These are phyloP conservation scores for Drosophila kuntzei DNA, from an alignment of 2,888 invertebrate genomes.

Conservation along the genomic window DNA sequence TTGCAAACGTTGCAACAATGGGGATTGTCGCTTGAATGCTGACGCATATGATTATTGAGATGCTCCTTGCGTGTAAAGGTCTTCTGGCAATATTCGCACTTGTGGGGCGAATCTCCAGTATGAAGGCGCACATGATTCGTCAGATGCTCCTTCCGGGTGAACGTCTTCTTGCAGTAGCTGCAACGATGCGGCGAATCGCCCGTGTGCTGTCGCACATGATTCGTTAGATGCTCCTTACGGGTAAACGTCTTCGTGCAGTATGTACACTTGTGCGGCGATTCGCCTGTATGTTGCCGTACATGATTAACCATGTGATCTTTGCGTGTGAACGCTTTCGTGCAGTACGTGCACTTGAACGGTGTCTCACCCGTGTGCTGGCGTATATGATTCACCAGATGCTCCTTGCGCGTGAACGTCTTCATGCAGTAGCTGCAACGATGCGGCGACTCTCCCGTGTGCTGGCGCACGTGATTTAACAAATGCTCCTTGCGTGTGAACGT, in stretches of 20 bases:
- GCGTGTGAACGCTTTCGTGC: conserved; percentile 93
- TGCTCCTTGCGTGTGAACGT: conserved; percentile 95
- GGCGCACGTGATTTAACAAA: conserved; percentile 93
- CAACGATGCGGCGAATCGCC: conserved; percentile 90
- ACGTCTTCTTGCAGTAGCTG: conserved; percentile 86
- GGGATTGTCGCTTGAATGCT: conserved; percentile 95
- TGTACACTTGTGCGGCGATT: conserved; percentile 94
- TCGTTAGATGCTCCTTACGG: conserved; percentile 93
- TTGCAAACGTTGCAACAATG: conserved; percentile 94
- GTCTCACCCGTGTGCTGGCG: conserved; percentile 94
- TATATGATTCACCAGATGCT: conserved; percentile 94
- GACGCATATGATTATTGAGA: conserved; percentile 93
- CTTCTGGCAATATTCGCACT: conserved; percentile 94
- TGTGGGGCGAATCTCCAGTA: conserved; percentile 93
- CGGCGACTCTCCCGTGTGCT: conserved; percentile 93
- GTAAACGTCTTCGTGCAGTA: conserved; percentile 93
- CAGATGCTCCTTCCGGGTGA: conserved; percentile 94
- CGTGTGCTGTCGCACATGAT: conserved; percentile 92
- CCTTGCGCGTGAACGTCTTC: conserved; percentile 95
- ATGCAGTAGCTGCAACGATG: conserved; percentile 94
- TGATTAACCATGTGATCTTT: conserved; percentile 92
- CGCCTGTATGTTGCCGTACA: conserved; percentile 92
- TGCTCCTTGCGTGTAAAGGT: conserved; percentile 94
- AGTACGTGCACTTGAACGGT: conserved; percentile 93
- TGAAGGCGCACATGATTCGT: conserved; percentile 94